A percentile compares a stretch with the other conserved stretches of the same genome.
Conservation (phyloP, 2,113 vertebrate genomes). For the Climacteris rufus region DNA sequence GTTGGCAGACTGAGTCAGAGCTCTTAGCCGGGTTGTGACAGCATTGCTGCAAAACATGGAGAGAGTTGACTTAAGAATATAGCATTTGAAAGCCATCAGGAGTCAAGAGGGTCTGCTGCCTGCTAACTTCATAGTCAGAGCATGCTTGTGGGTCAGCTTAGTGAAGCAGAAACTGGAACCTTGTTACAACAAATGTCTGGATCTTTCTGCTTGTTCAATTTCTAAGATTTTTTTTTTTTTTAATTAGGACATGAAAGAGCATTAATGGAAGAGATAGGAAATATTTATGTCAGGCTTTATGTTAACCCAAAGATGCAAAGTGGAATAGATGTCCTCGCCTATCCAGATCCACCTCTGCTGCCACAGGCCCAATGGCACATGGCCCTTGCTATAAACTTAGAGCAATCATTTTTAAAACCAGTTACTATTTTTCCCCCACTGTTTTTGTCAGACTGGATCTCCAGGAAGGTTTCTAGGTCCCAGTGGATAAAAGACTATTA, state of each 20-base stretch:
- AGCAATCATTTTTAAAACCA: neutral
- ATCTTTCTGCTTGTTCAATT: neutral
- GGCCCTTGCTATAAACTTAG: neutral
- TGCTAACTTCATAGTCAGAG: neutral
- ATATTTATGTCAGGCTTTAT: neutral
- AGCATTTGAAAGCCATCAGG: neutral
- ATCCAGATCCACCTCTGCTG: neutral
- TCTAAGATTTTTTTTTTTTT: neutral
- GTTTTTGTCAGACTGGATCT: neutral
- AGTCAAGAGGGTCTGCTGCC: neutral
- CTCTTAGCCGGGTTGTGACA: neutral
- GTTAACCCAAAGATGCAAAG: neutral
- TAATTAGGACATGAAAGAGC: rapidly evolving
- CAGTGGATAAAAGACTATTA: neutral
- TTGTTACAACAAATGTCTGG: neutral
- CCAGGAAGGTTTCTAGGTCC: neutral
- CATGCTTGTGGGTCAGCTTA: neutral
- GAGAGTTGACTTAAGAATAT: neutral
- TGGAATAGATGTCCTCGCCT: neutral
- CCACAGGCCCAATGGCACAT: neutral
- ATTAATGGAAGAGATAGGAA: neutral
- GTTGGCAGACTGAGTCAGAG: neutral
- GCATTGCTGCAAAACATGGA: neutral
- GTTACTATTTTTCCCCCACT: neutral
- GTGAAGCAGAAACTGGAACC: neutral